phyloP scores from a whole-genome alignment of 2,113 vertebrate genomes.

The Pelvicachromis taeniatus region DNA sequence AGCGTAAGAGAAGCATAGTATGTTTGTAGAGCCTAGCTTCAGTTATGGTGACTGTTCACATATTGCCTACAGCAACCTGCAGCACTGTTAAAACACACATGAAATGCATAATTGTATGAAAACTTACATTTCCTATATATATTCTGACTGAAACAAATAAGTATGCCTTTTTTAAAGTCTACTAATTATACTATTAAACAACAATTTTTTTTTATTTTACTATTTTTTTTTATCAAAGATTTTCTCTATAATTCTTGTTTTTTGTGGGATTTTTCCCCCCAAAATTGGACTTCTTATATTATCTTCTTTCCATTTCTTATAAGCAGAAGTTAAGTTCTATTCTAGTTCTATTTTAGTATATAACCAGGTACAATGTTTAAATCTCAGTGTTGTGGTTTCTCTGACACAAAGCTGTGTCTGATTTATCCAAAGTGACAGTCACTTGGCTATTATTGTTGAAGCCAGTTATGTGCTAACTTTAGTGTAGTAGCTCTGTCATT shows the following conservation, averaged over 20 bases:
- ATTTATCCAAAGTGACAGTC: neutral
- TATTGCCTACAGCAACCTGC: accelerated
- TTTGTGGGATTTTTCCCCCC: too few species aligned
- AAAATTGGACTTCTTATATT: too few species aligned
- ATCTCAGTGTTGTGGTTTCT: neutral
- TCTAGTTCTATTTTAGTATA: too few species aligned
- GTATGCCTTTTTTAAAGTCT: accelerated
- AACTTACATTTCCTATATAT: neutral
- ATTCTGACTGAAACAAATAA: neutral
- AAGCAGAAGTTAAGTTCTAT: too few species aligned
- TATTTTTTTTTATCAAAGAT: too few species aligned
- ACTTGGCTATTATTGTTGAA: too few species aligned
- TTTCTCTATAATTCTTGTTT: too few species aligned
- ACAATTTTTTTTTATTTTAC: too few species aligned
- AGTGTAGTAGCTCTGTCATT: neutral
- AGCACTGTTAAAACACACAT: neutral
- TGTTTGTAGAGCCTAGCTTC: neutral
- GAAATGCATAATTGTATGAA: neutral
- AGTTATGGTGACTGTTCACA: neutral
- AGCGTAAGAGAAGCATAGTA: neutral
- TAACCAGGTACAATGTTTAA: neutral
- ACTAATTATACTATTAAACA: too few species aligned
- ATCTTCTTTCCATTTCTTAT: too few species aligned
- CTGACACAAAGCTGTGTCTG: too few species aligned
- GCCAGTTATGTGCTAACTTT: too few species aligned